Evolutionary conservation across 2,888 invertebrate species (phyloP).

Genomic region (Cheilosia grossa): DNA sequence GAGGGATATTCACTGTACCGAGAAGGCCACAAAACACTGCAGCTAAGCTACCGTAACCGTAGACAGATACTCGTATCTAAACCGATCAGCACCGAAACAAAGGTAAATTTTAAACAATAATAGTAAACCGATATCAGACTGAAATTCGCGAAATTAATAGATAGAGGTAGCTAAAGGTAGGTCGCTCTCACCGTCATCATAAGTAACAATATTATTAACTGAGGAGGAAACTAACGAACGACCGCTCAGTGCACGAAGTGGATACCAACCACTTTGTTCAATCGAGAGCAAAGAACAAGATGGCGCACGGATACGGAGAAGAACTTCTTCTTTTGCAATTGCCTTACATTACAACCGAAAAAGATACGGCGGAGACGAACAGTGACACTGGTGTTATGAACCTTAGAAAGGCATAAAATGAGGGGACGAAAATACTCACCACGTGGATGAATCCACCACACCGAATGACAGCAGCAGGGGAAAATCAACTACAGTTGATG

Average conservation of each 20-base stretch:
- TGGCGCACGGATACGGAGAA: slow-evolving; percentile 62
- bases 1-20: slow-evolving; percentile 3
- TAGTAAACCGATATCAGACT: slow-evolving; percentile 7
- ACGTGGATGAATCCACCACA: slow-evolving; percentile 14
- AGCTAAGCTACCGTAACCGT: too few relatives aligned
- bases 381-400: slow-evolving; percentile 4
- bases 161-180: slow-evolving; percentile 37
- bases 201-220: slow-evolving; percentile 41
- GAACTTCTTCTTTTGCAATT: slow-evolving; percentile 55
- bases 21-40: background rate
- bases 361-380: slow-evolving; percentile 20
- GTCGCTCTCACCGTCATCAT: slow-evolving; percentile 22
- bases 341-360: background rate
- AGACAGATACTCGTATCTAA: too few relatives aligned
- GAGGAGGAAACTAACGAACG: slow-evolving; percentile 56
- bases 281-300: slow-evolving; percentile 68
- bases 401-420: slow-evolving; percentile 24
- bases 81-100: too few relatives aligned
- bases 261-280: slow-evolving; percentile 54
- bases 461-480: background rate
- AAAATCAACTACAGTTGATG: background rate
- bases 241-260: slow-evolving; percentile 35
- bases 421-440: slow-evolving; percentile 10
- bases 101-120: background rate
- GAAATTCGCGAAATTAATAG: slow-evolving; percentile 12